Conservation (phyloP, 2,113 vertebrate genomes). For the Zapus hudsonius region DNA sequence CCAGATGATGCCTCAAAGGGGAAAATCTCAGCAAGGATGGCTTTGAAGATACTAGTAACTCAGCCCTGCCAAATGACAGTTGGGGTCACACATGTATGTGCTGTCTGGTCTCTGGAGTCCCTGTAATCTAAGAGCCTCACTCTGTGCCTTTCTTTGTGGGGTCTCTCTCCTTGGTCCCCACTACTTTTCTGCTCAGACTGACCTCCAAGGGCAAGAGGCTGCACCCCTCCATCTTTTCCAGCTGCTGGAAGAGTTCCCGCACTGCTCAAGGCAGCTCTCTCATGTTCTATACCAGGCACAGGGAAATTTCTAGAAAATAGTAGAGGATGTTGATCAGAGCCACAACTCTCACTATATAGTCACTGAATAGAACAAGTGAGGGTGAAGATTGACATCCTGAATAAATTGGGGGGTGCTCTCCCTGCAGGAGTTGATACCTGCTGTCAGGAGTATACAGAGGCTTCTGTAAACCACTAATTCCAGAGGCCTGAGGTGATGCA, state of each 20-base stretch:
- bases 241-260: not conserved
- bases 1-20: not conserved
- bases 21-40: not conserved
- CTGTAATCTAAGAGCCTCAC: not conserved
- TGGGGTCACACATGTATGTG: not conserved
- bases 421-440: not conserved
- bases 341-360: too few species aligned
- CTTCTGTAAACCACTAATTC: too few species aligned
- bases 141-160: rapidly evolving
- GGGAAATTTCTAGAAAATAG: not conserved
- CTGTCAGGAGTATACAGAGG: not conserved
- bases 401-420: rapidly evolving
- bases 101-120: not conserved
- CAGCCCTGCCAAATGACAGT: not conserved
- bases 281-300: rapidly evolving
- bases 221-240: rapidly evolving
- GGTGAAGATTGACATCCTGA: too few species aligned
- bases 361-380: too few species aligned
- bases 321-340: not conserved
- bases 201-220: too few species aligned
- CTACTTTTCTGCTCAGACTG: rapidly evolving
- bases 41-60: not conserved
- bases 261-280: rapidly evolving
- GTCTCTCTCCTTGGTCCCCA: not conserved
- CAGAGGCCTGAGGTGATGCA: not conserved